Conservation (phyloP, 2,113 vertebrate species). For the Echinops telfairi region DNA sequence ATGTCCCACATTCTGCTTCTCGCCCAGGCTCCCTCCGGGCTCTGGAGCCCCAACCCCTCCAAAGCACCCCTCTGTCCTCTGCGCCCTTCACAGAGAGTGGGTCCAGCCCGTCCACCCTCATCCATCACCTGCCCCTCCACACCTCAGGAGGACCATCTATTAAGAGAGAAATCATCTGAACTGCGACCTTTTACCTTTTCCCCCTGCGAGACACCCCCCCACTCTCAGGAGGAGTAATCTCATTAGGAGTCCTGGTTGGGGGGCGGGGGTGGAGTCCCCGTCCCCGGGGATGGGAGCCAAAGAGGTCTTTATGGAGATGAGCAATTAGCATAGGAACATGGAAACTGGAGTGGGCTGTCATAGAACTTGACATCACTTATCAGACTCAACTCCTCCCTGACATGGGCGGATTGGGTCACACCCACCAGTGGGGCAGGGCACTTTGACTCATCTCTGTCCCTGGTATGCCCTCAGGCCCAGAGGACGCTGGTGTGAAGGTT, state of each 20-base stretch:
- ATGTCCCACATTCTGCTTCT: not conserved
- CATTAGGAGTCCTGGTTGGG: conserved; percentile 91
- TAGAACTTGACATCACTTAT: conserved; percentile 88
- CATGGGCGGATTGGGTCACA: conserved; percentile 85
- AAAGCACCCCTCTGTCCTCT: not conserved
- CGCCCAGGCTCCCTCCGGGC: not conserved
- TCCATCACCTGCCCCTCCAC: conserved; percentile 90
- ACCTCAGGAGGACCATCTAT: conserved; percentile 91
- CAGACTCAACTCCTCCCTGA: conserved; percentile 85
- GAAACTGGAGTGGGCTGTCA: conserved; percentile 86
- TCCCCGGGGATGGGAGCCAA: conserved; percentile 85
- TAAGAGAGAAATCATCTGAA: conserved; percentile 97
- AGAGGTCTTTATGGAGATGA: conserved; percentile 88
- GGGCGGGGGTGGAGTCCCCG: not conserved
- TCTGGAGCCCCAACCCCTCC: not conserved
- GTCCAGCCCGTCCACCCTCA: conserved; percentile 81
- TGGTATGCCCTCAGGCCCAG: not conserved
- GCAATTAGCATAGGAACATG: conserved; percentile 88
- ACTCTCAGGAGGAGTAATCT: conserved; percentile 85
- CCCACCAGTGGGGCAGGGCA: conserved; percentile 75
- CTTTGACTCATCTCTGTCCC: not conserved
- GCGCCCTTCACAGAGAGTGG: no score
- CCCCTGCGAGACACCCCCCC: conserved; percentile 88
- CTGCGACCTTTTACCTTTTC: conserved; percentile 95
- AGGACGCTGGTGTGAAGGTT: not conserved